Base-by-base conservation (phyloP, 2,113 vertebrate genomes). In the Chascanopsetta lugubris region DNA sequence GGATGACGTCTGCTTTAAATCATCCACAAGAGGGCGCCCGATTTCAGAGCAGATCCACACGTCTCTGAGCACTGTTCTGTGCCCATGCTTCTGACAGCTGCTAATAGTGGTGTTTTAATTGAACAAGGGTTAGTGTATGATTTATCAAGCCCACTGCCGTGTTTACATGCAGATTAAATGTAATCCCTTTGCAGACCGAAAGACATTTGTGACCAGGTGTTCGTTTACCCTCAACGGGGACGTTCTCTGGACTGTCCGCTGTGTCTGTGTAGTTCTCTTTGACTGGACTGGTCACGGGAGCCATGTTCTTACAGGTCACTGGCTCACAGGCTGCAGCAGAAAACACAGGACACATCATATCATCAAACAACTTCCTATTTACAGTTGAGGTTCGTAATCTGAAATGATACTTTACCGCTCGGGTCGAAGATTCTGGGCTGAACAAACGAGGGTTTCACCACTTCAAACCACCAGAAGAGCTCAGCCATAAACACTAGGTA, bases 381-480 rank as follows among this genome's bases (percentile, higher is more conserved):
- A 38, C 64, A 46, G 21, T 27, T 7, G 24, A 27, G 53, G 13
- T 2, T 11, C 49, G 25, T 9, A 24, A 63, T 25, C 22, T n/a
- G 26, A 72, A 61, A 20, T n/a, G 15, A 34, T 45, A 53, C 67
- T 20, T 46, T 92, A 97, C 94, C 96, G 85, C 94, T 92, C 8
- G 92, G 88, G 55, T 93, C 60, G 61, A 94, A 89, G 48, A 91
- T 88, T 62, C 95, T 92, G 20, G 96, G 96, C 12, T 93, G 95
- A 10, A 99, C 96, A 78, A 98, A 99, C 1, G 96, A 95, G 1
- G 97, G 96, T 79, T 98, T 99, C 67, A 99, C 97, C 11, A 99
- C 97, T 92, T 99, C 96, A 83, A 98, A 97, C 97, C 97, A 99
- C 97, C 97, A 99, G 90, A 99, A 99, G 64, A 99, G 93, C 80